Evolutionary conservation across 2,113 vertebrate genomes (phyloP).

Genomic region (Podarcis raffonei): DNA sequence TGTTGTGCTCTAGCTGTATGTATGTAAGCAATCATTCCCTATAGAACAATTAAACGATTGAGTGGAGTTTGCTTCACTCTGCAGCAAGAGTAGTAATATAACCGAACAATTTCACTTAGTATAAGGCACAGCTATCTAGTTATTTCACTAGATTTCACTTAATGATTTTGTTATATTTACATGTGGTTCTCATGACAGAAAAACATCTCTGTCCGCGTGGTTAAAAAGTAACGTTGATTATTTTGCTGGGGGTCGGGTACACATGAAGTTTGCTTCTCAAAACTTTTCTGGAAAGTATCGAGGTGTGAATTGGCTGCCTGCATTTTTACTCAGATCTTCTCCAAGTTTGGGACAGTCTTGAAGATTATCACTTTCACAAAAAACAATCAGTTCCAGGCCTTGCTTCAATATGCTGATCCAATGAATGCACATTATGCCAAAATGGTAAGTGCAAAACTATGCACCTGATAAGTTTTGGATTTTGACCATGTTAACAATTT

Average conservation of each 20-base stretch:
- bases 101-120: neutral
- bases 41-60: neutral
- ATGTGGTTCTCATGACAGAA: neutral
- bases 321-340: slow-evolving; percentile 81
- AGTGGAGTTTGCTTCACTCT: neutral
- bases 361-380: slow-evolving; percentile 87
- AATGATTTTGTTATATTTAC: neutral
- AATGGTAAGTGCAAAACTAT: slow-evolving; percentile 75
- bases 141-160: neutral
- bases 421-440: slow-evolving; percentile 83
- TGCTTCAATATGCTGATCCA: slow-evolving; percentile 84
- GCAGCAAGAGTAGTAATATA: neutral
- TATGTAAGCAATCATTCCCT: neutral
- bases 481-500: neutral
- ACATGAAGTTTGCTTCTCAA: neutral
- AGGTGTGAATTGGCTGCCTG: slow-evolving; percentile 11
- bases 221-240: neutral
- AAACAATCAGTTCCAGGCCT: slow-evolving; percentile 84
- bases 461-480: neutral
- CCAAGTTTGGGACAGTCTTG: slow-evolving; percentile 83
- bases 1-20: neutral
- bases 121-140: neutral
- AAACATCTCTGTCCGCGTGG: too few species aligned
- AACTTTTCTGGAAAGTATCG: neutral
- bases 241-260: neutral